Base-by-base conservation (phyloP, 1,140 invertebrate species). In the Amyelois transitella region DNA sequence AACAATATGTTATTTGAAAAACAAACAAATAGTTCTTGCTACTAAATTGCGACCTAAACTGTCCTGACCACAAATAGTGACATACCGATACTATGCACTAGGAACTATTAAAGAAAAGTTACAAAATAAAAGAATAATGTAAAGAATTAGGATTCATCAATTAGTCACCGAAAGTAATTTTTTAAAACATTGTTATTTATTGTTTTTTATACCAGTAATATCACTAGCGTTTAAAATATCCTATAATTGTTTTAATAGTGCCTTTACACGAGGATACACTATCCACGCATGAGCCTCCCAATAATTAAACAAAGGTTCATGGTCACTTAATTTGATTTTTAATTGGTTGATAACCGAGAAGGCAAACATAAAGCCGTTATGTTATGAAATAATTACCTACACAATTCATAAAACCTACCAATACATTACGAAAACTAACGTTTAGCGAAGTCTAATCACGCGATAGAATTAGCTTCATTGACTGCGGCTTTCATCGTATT, bases 311-410 rank as follows among this genome's bases (percentile, higher is more conserved):
- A 66, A 69, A 62, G 64, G 70, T 75, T 79, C 81, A 81, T 49
- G 81, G 77, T 67, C 73, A 60, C 43, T 56, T 52, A 61, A 64
- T 62, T 75, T 62, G 49, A 60, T 63, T 62, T 62, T 65, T 77
- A 77, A 79, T 78, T 74, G 68, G 58, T 71, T 72, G 60, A 77
- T 73, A 65, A 60, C 51, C 64, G 63, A 74, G 58, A 68, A 69
- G 59, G 60, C 55, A 68, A 48, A 68, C 54, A 62, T 63, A 67
- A 67, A 62, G 51, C 51, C 47, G 51, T 66, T 53, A 67, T 49
- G 62, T 78, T 74, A 77, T 68, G 69, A 81, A 81, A 77, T 74
- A 77, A 75, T 75, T 68, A 74, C 63, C 51, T 24, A 53, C 59
- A 72, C 60, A 63, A 69, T 66, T 51, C 25, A 64, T 58, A 68